Evolutionary conservation across 2,888 invertebrate genomes (phyloP).

Genomic region (Quadroppia sp.): DNA sequence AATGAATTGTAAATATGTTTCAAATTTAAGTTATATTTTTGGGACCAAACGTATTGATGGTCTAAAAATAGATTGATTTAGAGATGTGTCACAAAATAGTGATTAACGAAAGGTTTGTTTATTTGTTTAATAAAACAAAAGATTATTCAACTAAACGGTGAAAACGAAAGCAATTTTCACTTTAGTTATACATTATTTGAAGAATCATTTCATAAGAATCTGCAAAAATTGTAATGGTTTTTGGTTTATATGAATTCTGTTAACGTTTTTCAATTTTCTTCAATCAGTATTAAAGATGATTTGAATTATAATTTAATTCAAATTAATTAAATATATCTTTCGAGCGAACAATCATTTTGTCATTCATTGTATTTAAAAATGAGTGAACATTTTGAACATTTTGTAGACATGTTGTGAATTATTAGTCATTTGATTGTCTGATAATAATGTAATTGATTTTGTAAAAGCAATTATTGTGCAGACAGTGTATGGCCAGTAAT

Average conservation of each 20-base stretch:
- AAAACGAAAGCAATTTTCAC: no score
- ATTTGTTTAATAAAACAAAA: not conserved
- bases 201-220: no score
- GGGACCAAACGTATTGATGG: not conserved
- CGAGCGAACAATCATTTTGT: not conserved
- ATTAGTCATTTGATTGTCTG: constrained; percentile 1
- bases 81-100: not conserved
- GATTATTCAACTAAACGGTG: not conserved
- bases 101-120: not conserved
- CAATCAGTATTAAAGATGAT: no score
- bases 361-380: not conserved
- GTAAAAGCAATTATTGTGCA: not conserved
- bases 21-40: not conserved
- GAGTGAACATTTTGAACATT: no score
- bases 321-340: not conserved
- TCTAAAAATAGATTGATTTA: not conserved
- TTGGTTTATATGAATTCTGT: no score
- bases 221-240: no score
- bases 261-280: no score
- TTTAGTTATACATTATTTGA: no score
- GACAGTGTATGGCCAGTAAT: no score
- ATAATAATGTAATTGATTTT: not conserved
- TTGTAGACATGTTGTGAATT: not conserved
- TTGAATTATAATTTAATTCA: no score
- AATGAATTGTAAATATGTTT: not conserved